Percentiles rank a stretch among this genome's conserved stretches.
Conservation (phyloP, 2,888 invertebrate genomes). For the Drosophila prostipennis region DNA sequence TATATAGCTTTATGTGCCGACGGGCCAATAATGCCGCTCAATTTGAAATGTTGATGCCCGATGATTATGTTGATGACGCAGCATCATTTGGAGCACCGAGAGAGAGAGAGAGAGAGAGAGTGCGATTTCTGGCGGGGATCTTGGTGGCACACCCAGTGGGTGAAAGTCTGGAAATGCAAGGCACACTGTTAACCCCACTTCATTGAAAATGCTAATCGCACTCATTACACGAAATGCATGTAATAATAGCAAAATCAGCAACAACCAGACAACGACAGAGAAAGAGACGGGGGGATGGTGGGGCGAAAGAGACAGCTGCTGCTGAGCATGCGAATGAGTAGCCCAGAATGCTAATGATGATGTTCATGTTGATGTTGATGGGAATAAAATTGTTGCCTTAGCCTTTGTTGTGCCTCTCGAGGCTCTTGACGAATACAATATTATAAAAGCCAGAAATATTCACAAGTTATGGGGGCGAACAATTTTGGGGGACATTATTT, state of each 20-base stretch:
- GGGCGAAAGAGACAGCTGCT: slow-evolving; percentile 6
- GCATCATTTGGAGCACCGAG: slow-evolving; percentile 39
- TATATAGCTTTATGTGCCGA: slow-evolving; percentile 1
- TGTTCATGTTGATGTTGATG: slow-evolving; percentile 32
- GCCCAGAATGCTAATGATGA: slow-evolving; percentile 16
- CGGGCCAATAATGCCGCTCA: slow-evolving; percentile 63
- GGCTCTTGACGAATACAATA: slow-evolving; percentile 4
- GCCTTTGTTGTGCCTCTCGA: slow-evolving; percentile 12
- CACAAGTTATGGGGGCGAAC: background rate
- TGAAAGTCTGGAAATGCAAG: slow-evolving; percentile 64
- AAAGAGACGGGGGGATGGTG: background rate
- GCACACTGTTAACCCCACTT: slow-evolving; percentile 79
- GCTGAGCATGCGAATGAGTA: slow-evolving; percentile 26
- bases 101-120: slow-evolving; percentile 2
- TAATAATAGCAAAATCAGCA: slow-evolving; percentile 74
- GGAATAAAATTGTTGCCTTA: slow-evolving; percentile 29
- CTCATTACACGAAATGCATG: slow-evolving; percentile 79
- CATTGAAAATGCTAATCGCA: slow-evolving; percentile 79
- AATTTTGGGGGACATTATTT: background rate
- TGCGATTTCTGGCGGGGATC: slow-evolving; percentile 6
- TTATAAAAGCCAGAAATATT: background rate
- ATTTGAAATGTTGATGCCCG: slow-evolving; percentile 72
- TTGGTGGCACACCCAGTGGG: background rate
- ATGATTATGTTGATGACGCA: slow-evolving; percentile 75
- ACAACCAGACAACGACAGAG: slow-evolving; percentile 26